Evolutionary conservation across 2,113 vertebrate genomes (phyloP).

Genomic region (Hyperopisus bebe): DNA sequence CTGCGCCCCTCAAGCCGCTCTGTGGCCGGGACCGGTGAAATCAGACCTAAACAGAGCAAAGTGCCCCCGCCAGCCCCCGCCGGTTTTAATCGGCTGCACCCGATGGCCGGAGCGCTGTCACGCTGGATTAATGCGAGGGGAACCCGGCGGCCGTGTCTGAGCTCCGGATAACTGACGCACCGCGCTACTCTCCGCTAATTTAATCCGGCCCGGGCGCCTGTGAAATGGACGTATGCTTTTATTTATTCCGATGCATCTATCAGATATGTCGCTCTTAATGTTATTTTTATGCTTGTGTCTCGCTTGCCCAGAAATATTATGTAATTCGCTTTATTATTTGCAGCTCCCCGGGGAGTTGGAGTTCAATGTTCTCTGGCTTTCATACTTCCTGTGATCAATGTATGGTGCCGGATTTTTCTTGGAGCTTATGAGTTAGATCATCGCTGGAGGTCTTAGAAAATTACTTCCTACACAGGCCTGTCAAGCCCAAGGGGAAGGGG

Average conservation of each 20-base stretch:
- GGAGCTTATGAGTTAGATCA: background rate
- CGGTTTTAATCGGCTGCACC: background rate
- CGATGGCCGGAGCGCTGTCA: background rate
- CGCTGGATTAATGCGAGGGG: background rate
- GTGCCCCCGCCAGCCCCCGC: background rate
- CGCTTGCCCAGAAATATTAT: background rate
- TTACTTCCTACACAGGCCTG: background rate
- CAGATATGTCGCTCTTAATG: constrained; percentile 62
- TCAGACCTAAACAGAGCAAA: background rate
- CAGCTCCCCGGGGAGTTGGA: background rate
- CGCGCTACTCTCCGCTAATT: background rate
- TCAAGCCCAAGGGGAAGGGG: background rate
- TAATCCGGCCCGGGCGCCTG: background rate
- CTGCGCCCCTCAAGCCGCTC: background rate
- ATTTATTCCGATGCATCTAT: constrained; percentile 50
- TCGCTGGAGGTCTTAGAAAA: background rate
- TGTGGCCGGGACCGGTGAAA: background rate
- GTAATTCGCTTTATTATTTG: background rate
- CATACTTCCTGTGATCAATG: background rate
- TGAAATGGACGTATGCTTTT: constrained; percentile 51
- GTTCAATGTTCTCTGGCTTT: background rate
- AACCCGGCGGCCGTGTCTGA: background rate
- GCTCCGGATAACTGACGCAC: background rate
- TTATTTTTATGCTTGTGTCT: constrained; percentile 48
- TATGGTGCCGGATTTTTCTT: background rate